These are phyloP conservation scores for Oryctes rhinoceros DNA, from an alignment of 1,140 invertebrate genomes.

Conservation along the genomic window DNA sequence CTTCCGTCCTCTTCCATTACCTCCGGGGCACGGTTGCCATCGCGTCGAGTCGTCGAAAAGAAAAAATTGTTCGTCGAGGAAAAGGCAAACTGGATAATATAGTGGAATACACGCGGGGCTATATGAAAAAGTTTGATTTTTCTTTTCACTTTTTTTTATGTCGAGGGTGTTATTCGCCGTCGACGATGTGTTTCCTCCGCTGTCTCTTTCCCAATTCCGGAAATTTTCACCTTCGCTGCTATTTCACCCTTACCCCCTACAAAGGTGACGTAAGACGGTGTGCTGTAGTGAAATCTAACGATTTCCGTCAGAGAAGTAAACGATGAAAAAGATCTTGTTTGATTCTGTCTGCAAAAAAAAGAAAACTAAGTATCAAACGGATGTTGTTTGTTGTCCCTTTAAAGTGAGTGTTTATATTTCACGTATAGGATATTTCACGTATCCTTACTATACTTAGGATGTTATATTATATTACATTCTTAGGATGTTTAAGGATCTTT, in stretches of 20 bases:
- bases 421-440: no score
- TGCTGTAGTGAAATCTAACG: not conserved
- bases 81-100: constrained; percentile 27
- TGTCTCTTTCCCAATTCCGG: not conserved
- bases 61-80: constrained; percentile 5
- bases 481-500: no score
- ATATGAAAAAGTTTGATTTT: constrained; percentile 34
- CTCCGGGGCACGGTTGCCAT: not conserved
- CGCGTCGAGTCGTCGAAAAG: not conserved
- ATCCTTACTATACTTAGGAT: no score
- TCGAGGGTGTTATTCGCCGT: constrained; percentile 10
- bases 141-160: constrained; percentile 12
- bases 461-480: no score
- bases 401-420: no score
- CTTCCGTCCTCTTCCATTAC: not conserved
- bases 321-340: constrained; percentile 7
- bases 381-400: no score
- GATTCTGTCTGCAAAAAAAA: not conserved
- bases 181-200: not conserved
- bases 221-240: not conserved
- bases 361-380: no score
- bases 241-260: not conserved
- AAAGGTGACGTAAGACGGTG: not conserved
- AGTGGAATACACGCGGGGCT: constrained; percentile 11
- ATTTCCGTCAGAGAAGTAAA: not conserved